phyloP scores from a whole-genome alignment of 2,797 vertebrate species.

The Manis crassicaudata region DNA sequence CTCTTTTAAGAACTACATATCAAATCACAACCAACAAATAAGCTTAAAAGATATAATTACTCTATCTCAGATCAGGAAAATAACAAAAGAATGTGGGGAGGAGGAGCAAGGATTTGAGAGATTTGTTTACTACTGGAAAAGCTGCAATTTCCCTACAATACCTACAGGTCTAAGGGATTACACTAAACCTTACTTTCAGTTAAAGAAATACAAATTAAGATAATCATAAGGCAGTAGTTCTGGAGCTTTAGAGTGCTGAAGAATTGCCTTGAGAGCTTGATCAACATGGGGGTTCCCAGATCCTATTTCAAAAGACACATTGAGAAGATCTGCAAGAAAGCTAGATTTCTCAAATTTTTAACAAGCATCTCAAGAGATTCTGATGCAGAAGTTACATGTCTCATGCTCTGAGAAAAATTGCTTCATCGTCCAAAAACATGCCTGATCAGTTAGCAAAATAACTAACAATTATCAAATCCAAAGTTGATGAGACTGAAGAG shows the following conservation, averaged over 20 bases:
- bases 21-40: constrained; percentile 19
- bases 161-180: not conserved
- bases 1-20: not conserved
- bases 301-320: not conserved
- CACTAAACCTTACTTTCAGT: not conserved
- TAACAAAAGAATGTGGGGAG: not conserved
- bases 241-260: not conserved
- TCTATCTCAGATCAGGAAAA: not conserved
- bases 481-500: not conserved
- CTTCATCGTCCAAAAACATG: not conserved
- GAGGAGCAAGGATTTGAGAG: constrained; percentile 4
- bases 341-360: constrained; percentile 34
- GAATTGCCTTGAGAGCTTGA: not conserved
- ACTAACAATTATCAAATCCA: constrained; percentile 31
- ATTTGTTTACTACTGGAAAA: not conserved
- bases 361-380: not conserved
- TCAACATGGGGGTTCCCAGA: not conserved
- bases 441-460: not conserved
- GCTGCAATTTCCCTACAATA: not conserved
- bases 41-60: not conserved
- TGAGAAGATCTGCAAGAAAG: not conserved
- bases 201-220: constrained; percentile 50
- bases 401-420: not conserved
- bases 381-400: not conserved
- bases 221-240: constrained; percentile 12